Evolutionary conservation across 2,797 vertebrate species (phyloP).

Genomic region (Acipenser ruthenus): DNA sequence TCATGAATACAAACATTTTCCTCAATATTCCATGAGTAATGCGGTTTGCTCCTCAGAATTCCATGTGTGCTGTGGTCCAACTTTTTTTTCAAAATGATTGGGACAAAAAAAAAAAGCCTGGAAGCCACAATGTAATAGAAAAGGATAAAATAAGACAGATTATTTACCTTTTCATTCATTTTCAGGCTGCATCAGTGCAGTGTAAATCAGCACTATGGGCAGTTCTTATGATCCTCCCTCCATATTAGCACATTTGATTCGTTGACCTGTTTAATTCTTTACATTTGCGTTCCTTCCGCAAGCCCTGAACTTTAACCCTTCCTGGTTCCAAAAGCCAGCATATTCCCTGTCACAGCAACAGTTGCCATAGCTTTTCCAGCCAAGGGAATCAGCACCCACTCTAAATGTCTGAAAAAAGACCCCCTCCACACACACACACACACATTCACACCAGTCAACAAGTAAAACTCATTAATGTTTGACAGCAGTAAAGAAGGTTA

Average conservation of each 20-base stretch:
- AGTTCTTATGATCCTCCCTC: too few relatives aligned
- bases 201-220: too few relatives aligned
- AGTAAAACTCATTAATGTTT: constrained; percentile 28
- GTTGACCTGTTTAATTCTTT: constrained; percentile 29
- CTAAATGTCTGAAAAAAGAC: constrained; percentile 37
- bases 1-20: too few relatives aligned
- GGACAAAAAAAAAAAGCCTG: too few relatives aligned
- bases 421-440: constrained; percentile 5
- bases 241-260: constrained; percentile 1
- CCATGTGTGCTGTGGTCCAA: too few relatives aligned
- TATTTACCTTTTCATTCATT: too few relatives aligned
- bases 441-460: not conserved
- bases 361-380: constrained; percentile 56
- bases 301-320: constrained; percentile 54
- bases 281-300: constrained; percentile 34
- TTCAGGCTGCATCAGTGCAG: too few relatives aligned
- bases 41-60: too few relatives aligned
- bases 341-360: constrained; percentile 47
- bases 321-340: constrained; percentile 27
- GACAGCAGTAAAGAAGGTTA: constrained; percentile 42
- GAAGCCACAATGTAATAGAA: too few relatives aligned
- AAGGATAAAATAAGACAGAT: too few relatives aligned
- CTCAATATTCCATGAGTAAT: too few relatives aligned
- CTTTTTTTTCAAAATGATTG: too few relatives aligned
- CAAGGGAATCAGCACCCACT: constrained; percentile 43